Evolutionary conservation across 2,113 vertebrate genomes (phyloP).

Genomic region (Jaculus jaculus): DNA sequence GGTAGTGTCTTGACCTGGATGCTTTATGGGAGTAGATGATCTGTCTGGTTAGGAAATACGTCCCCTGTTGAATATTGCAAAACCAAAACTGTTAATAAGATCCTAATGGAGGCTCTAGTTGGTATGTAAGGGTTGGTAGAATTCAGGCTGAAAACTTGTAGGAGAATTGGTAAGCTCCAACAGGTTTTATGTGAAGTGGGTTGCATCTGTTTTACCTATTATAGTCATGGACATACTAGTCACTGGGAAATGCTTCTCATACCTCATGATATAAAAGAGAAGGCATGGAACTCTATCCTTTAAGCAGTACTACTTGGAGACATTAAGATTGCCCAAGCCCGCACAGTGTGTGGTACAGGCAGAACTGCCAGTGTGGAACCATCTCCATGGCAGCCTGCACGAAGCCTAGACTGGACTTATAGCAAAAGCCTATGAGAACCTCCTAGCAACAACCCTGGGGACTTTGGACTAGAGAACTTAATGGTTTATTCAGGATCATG

Average conservation of each 20-base stretch:
- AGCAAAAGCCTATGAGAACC: not conserved
- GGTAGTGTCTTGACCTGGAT: not conserved
- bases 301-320: not conserved
- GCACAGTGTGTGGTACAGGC: not conserved
- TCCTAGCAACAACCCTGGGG: not conserved
- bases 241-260: not conserved
- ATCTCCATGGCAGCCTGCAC: not conserved
- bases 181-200: not conserved
- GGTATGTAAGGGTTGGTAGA: not conserved
- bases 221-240: not conserved
- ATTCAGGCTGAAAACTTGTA: not conserved
- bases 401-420: too few relatives aligned
- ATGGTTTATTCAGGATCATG: not conserved
- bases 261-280: not conserved
- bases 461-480: not conserved
- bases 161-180: not conserved
- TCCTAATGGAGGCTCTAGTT: not conserved
- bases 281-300: not conserved
- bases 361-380: too few relatives aligned
- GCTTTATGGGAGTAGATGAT: not conserved
- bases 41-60: not conserved
- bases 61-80: not conserved
- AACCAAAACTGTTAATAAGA: not conserved
- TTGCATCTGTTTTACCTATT: not conserved
- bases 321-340: not conserved